A percentile compares a stretch with the other conserved stretches of the same genome.
These are phyloP conservation scores for Tylochromis polylepis DNA, from an alignment of 2,113 vertebrate genomes.

Conservation along the genomic window DNA sequence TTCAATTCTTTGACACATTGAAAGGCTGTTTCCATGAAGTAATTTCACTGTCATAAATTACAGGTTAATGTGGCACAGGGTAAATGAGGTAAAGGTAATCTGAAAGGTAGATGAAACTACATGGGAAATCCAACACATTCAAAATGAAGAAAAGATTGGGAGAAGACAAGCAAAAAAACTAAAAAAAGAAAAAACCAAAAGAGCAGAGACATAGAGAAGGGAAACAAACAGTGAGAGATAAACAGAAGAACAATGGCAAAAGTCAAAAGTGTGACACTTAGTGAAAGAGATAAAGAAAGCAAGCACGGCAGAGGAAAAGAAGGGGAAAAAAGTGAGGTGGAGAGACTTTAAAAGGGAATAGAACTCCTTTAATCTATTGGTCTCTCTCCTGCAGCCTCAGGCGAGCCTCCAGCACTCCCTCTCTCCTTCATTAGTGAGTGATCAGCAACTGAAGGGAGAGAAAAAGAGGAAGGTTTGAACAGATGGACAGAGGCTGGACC, in stretches of 20 bases:
- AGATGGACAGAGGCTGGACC: neutral
- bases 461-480: neutral
- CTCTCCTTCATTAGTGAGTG: slow-evolving; percentile 28
- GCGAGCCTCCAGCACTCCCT: slow-evolving; percentile 43
- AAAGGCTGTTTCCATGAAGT: neutral
- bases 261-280: neutral
- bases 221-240: neutral
- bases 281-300: neutral
- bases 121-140: neutral
- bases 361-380: slow-evolving; percentile 38
- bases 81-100: neutral
- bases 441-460: slow-evolving; percentile 13
- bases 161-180: neutral
- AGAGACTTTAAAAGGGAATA: slow-evolving; percentile 54
- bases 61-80: neutral
- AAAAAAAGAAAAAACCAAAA: neutral
- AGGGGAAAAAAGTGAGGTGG: neutral
- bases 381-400: slow-evolving; percentile 41
- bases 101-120: neutral
- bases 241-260: neutral
- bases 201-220: neutral
- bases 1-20: neutral
- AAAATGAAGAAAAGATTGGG: neutral
- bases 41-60: neutral
- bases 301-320: neutral